phyloP scores from a whole-genome alignment of 2,888 invertebrate species.

The Conistra vaccinii region DNA sequence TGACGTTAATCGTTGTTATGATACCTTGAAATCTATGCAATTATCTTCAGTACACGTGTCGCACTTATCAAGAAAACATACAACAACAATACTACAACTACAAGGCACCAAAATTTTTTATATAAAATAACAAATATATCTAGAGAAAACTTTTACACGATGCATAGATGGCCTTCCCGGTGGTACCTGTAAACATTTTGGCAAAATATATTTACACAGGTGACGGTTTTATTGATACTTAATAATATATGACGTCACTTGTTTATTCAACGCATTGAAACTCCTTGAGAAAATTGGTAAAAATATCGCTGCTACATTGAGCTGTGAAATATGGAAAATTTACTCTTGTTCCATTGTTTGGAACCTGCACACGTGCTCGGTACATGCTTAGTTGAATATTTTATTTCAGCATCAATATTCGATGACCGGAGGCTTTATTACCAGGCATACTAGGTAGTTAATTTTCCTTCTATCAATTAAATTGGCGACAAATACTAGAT shows the following conservation, averaged over 20 bases:
- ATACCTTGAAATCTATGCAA: slow-evolving; percentile 33
- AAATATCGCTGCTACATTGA: slow-evolving; percentile 1
- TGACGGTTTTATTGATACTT: slow-evolving; percentile 21
- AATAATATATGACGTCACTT: slow-evolving; percentile 5
- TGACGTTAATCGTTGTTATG: slow-evolving; percentile 5
- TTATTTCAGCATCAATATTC: background rate
- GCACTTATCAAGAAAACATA: slow-evolving; percentile 33
- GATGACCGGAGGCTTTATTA: background rate
- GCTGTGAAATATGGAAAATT: background rate
- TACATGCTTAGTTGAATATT: background rate
- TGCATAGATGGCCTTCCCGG: slow-evolving; percentile 13
- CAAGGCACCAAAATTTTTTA: slow-evolving; percentile 1
- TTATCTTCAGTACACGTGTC: slow-evolving; percentile 36
- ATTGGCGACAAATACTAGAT: background rate
- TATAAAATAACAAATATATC: background rate
- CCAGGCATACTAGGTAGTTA: background rate
- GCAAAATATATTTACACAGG: slow-evolving; percentile 35
- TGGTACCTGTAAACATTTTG: slow-evolving; percentile 12
- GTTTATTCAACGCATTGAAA: slow-evolving; percentile 2
- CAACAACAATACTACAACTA: slow-evolving; percentile 3
- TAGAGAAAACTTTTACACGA: background rate
- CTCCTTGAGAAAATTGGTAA: background rate
- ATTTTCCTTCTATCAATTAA: background rate
- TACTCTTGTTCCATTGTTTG: slow-evolving; percentile 14
- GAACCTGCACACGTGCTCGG: slow-evolving; percentile 6